phyloP scores from a whole-genome alignment of 2,797 vertebrate species.

The Choloepus didactylus region DNA sequence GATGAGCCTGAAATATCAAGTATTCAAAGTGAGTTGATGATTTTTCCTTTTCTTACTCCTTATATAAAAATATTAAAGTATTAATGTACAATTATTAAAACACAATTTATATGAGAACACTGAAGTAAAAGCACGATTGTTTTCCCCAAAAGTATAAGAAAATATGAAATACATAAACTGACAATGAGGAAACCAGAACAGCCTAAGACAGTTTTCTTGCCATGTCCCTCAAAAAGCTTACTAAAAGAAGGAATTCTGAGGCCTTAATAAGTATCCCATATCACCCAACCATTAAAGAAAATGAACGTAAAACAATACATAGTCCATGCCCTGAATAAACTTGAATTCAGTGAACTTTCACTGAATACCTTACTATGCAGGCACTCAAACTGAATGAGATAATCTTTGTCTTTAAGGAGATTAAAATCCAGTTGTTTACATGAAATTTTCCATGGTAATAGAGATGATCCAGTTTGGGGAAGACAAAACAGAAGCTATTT shows the following conservation, averaged over 20 bases:
- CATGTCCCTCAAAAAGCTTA: slow-evolving; percentile 18
- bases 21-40: not conserved
- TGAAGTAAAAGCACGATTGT: not conserved
- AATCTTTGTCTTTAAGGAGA: slow-evolving; percentile 12
- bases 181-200: not conserved
- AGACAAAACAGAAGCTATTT: slow-evolving; percentile 32
- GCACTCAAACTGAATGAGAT: not conserved
- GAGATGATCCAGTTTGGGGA: not conserved
- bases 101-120: not conserved
- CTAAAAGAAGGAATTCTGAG: slow-evolving; percentile 23
- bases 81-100: not conserved
- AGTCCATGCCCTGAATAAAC: not conserved
- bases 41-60: not conserved
- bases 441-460: not conserved
- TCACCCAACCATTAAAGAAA: slow-evolving; percentile 16
- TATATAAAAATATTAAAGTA: not conserved
- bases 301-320: not conserved
- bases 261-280: not conserved
- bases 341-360: slow-evolving; percentile 27
- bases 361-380: not conserved
- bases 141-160: not conserved
- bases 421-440: slow-evolving; percentile 37
- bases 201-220: not conserved
- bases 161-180: not conserved
- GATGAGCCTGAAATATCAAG: not conserved